phyloP scores from a whole-genome alignment of 2,888 invertebrate species.

The Entomobrya multifasciata region DNA sequence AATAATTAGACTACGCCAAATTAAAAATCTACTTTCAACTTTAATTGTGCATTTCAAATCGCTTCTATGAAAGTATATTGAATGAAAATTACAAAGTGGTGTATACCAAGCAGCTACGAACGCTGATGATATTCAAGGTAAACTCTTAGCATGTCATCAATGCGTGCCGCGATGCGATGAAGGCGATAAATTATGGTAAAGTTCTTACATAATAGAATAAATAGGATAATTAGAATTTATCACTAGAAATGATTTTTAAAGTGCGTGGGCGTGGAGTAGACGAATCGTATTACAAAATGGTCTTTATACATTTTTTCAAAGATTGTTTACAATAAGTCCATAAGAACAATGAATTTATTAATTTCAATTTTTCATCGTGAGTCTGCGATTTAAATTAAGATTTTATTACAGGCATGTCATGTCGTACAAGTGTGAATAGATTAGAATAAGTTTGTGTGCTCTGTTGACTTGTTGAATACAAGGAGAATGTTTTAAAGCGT shows the following conservation, averaged over 20 bases:
- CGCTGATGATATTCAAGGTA: too few species aligned
- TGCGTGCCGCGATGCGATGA: too few species aligned
- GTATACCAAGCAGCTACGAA: too few species aligned
- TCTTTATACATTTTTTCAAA: constrained; percentile 48
- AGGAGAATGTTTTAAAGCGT: neutral
- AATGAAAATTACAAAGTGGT: neutral
- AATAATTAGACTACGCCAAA: too few species aligned
- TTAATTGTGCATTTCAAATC: neutral
- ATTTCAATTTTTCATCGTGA: constrained; percentile 8
- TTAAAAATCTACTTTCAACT: neutral
- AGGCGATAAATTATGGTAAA: too few species aligned
- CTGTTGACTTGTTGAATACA: neutral
- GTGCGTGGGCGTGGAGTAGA: neutral
- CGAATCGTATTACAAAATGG: constrained; percentile 25
- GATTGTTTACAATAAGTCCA: neutral
- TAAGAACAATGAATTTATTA: constrained; percentile 12
- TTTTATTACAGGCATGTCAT: neutral
- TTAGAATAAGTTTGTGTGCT: too few species aligned
- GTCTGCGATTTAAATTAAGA: constrained; percentile 16
- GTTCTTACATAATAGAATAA: neutral
- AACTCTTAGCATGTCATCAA: too few species aligned
- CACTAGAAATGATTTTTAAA: constrained; percentile 30
- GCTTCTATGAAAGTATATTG: neutral
- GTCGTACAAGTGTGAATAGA: constrained; percentile 16
- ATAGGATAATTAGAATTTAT: too few species aligned